Percentiles rank a stretch among this genome's conserved stretches.
Evolutionary conservation across 2,888 invertebrate species (phyloP).

Genomic region (Tridacna gigas): DNA sequence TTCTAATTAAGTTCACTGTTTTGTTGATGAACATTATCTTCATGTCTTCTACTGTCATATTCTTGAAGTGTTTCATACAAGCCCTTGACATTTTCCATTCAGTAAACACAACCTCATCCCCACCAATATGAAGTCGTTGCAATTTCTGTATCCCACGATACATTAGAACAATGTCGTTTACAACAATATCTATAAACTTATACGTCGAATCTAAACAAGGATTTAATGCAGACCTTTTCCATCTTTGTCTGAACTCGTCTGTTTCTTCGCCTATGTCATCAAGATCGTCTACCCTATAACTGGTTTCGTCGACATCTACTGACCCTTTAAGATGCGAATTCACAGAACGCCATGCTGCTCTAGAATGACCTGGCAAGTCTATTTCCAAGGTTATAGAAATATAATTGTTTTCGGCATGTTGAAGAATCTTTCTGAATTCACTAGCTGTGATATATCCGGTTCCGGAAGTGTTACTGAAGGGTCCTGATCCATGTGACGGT

Average conservation of each 20-base stretch:
- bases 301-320: background rate
- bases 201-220: conserved; percentile 71
- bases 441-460: conserved; percentile 69
- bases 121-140: conserved; percentile 76
- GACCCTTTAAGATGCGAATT: background rate
- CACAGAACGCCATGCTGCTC: conserved; percentile 38
- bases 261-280: conserved; percentile 66
- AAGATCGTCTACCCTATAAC: conserved; percentile 59
- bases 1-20: background rate
- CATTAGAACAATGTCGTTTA: conserved; percentile 65
- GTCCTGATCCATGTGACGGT: conserved; percentile 75
- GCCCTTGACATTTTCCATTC: conserved; percentile 65
- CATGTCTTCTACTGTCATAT: background rate
- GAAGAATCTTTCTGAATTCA: conserved; percentile 74
- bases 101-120: conserved; percentile 76
- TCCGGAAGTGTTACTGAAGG: conserved; percentile 55
- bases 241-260: conserved; percentile 59
- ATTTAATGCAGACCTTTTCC: conserved; percentile 73
- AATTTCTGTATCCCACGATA: conserved; percentile 73
- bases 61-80: background rate
- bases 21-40: conserved; percentile 2
- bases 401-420: conserved; percentile 67
- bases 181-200: conserved; percentile 59
- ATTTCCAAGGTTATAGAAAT: conserved; percentile 80
- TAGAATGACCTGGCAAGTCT: conserved; percentile 79